A percentile compares a stretch with the other conserved stretches of the same genome.
Conservation (phyloP, 1,140 invertebrate genomes). For the Tetramorium parvispinum region DNA sequence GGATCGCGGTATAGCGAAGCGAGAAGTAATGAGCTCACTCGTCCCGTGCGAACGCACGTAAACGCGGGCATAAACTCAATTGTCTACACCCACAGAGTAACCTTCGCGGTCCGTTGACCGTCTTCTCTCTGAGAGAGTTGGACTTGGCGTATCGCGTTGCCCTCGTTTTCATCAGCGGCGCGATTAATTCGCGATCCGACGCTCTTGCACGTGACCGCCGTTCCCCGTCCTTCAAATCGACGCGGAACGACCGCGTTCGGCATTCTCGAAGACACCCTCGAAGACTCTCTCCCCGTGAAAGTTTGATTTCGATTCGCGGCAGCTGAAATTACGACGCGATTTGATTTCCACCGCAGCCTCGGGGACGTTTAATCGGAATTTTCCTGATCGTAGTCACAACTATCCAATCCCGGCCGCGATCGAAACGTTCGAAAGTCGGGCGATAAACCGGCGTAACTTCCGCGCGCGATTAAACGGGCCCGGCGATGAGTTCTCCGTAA, state of each 20-base stretch:
- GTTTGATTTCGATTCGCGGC: constrained; percentile 40
- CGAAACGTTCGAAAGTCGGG: not conserved
- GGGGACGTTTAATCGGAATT: not conserved
- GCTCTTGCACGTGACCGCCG: constrained; percentile 17
- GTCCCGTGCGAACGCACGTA: constrained; percentile 31
- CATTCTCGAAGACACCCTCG: not conserved
- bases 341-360: not conserved
- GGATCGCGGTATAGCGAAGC: not conserved
- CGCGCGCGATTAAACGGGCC: constrained; percentile 4
- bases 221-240: not conserved
- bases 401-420: not conserved
- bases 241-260: not conserved
- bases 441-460: not conserved
- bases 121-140: constrained; percentile 63
- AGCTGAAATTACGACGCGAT: constrained; percentile 12
- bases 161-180: constrained; percentile 68
- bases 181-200: constrained; percentile 34
- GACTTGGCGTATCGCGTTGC: constrained; percentile 46
- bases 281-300: not conserved
- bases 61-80: constrained; percentile 62
- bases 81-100: constrained; percentile 64
- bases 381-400: not conserved
- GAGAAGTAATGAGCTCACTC: constrained; percentile 18
- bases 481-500: not conserved
- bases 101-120: constrained; percentile 55